A percentile compares a stretch with the other conserved stretches of the same genome.
Evolutionary conservation across 2,888 invertebrate species (phyloP).

Genomic region (Incurvaria masculella): DNA sequence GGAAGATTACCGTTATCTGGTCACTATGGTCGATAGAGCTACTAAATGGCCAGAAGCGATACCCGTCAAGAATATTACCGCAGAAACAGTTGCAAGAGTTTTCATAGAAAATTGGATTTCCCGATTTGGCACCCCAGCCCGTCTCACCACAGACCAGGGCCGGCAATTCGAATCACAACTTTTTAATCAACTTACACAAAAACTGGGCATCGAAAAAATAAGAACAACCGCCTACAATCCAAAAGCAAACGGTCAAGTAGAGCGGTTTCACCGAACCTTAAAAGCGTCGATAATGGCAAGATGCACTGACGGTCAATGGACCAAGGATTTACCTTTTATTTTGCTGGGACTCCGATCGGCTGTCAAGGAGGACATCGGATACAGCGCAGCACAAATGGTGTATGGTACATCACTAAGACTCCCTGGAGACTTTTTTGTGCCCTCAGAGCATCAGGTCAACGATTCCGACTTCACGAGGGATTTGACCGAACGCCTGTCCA

Average conservation of each 20-base stretch:
- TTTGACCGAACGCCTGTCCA: too few species aligned
- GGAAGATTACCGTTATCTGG: constrained; percentile 14
- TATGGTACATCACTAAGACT: constrained; percentile 4
- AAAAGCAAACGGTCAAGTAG: constrained; percentile 18
- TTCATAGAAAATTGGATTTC: constrained; percentile 7
- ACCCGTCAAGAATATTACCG: constrained; percentile 15
- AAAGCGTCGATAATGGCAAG: constrained; percentile 16
- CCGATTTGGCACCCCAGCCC: constrained; percentile 4
- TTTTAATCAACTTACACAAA: constrained; percentile 18
- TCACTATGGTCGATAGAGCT: constrained; percentile 18
- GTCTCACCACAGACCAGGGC: constrained; percentile 25
- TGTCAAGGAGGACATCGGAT: background rate
- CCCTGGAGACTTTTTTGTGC: constrained; percentile 5
- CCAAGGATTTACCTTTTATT: constrained; percentile 22
- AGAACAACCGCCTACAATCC: background rate
- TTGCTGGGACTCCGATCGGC: constrained; percentile 12
- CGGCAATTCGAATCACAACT: constrained; percentile 25
- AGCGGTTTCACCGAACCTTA: constrained; percentile 17
- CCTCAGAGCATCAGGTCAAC: too few species aligned
- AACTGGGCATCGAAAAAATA: constrained; percentile 9
- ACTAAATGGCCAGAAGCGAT: constrained; percentile 18
- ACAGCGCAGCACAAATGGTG: background rate
- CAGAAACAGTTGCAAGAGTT: constrained; percentile 16
- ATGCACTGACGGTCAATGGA: constrained; percentile 12
- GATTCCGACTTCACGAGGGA: too few species aligned